phyloP scores from a whole-genome alignment of 2,797 vertebrate species.

The Propithecus perrieri region DNA sequence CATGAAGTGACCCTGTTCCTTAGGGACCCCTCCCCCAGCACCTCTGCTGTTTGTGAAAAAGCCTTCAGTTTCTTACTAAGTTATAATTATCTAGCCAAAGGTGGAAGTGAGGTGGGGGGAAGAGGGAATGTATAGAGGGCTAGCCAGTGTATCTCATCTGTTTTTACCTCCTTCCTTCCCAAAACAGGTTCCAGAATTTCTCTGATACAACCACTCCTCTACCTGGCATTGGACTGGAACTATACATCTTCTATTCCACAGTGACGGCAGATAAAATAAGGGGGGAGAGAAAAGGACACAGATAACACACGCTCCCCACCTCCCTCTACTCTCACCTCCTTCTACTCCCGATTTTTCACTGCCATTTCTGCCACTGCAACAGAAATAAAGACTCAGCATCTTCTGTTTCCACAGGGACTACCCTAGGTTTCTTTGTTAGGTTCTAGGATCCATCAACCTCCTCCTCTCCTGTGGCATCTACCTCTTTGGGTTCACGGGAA shows the following conservation, averaged over 20 bases:
- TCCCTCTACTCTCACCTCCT: neutral
- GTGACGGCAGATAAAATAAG: neutral
- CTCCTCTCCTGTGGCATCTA: neutral
- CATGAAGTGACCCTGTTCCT: neutral
- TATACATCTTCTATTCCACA: neutral
- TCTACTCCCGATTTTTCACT: neutral
- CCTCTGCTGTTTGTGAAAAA: neutral
- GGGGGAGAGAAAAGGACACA: neutral
- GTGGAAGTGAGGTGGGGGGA: neutral
- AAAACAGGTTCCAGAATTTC: neutral
- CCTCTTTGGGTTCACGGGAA: neutral
- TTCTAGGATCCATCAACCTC: neutral
- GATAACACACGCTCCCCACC: neutral
- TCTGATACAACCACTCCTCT: neutral
- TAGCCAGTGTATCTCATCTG: neutral
- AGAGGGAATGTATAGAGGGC: neutral
- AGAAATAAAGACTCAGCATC: neutral
- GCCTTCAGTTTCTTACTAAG: neutral
- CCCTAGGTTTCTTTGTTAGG: neutral
- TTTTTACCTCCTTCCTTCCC: neutral
- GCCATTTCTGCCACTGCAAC: neutral
- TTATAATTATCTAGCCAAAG: neutral
- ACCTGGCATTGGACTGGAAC: neutral
- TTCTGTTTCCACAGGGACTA: neutral
- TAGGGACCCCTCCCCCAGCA: neutral